phyloP scores from a whole-genome alignment of 2,797 vertebrate genomes.

The Protosalanx chinensis region DNA sequence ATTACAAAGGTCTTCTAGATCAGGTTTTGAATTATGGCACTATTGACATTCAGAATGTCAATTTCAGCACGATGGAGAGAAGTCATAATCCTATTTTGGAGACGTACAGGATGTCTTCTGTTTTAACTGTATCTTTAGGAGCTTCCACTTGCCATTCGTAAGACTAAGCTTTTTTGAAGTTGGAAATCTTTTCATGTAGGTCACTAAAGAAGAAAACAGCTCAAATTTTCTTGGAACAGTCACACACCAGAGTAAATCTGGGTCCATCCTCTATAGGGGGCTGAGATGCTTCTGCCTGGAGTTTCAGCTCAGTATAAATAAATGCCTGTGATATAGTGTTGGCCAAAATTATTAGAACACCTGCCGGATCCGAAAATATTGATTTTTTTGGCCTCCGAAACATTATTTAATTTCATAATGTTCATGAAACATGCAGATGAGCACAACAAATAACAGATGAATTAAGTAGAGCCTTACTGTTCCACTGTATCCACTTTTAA shows the following conservation, averaged over 20 bases:
- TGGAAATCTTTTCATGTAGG: neutral
- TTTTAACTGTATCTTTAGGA: constrained; percentile 3
- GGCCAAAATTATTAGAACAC: neutral
- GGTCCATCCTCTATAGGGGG: constrained; percentile 1
- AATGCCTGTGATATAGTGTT: constrained; percentile 9
- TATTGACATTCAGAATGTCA: neutral
- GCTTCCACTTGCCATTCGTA: neutral
- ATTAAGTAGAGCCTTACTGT: no score
- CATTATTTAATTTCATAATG: no score
- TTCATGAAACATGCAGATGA: no score
- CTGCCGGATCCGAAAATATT: no score
- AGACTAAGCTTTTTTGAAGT: neutral
- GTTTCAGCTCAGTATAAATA: neutral
- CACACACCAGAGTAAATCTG: constrained; percentile 11
- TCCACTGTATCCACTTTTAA: no score
- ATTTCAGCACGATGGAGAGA: neutral
- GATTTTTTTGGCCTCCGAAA: no score
- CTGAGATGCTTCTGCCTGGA: constrained; percentile 12
- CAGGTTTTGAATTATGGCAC: neutral
- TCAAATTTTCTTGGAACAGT: constrained; percentile 6
- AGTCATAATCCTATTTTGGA: neutral
- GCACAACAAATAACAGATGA: no score
- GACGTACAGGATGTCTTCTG: neutral
- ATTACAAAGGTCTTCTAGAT: neutral
- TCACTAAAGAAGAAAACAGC: neutral